phyloP scores from a whole-genome alignment of 2,113 vertebrate genomes.

The Petromus typicus region DNA sequence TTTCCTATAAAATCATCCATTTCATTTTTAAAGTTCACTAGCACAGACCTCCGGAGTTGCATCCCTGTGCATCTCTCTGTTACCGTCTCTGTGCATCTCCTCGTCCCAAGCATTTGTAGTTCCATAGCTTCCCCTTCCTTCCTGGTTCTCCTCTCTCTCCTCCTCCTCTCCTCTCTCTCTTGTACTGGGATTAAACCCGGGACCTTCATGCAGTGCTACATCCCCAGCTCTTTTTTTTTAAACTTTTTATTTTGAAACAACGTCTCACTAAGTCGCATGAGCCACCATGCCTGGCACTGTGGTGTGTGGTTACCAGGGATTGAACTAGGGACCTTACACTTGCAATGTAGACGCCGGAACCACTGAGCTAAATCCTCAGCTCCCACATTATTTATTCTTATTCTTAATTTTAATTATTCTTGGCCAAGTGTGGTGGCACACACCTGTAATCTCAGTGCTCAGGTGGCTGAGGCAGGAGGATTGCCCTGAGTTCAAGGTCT shows the following conservation, averaged over 20 bases:
- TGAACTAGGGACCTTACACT: too few relatives aligned
- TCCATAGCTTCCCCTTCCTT: background rate
- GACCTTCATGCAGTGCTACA: background rate
- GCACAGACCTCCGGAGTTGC: background rate
- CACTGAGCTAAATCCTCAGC: too few relatives aligned
- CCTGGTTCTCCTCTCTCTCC: background rate
- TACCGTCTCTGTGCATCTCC: background rate
- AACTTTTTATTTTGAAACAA: background rate
- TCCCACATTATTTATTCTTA: background rate
- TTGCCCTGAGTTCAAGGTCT: too few relatives aligned
- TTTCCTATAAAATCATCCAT: too few relatives aligned
- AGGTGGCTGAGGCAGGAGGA: too few relatives aligned
- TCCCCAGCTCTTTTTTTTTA: background rate
- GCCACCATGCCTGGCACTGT: too few relatives aligned
- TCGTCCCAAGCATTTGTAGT: fast-evolving
- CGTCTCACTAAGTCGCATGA: background rate
- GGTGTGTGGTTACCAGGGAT: too few relatives aligned
- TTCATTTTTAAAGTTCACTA: background rate
- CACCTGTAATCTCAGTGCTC: too few relatives aligned
- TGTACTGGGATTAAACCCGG: background rate
- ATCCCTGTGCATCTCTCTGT: background rate
- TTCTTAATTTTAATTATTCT: too few relatives aligned
- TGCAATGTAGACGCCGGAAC: too few relatives aligned
- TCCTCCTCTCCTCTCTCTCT: background rate
- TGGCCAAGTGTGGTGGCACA: too few relatives aligned